Conservation (phyloP, 2,888 invertebrate species). For the Andrena hattorfiana region DNA sequence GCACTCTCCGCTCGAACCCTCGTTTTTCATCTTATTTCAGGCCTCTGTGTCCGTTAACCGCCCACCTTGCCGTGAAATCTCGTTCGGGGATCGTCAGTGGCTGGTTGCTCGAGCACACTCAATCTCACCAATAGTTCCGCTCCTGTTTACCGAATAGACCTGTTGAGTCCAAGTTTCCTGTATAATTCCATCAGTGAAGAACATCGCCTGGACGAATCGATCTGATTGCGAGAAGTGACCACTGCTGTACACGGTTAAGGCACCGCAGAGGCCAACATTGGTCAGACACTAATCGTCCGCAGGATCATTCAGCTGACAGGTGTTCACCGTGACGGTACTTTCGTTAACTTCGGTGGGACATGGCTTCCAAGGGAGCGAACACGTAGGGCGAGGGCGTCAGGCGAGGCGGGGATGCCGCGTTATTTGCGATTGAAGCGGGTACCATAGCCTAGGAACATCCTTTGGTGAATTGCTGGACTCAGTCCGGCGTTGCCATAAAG, state of each 20-base stretch:
- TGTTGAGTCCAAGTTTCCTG: neutral
- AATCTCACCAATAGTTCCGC: slow-evolving; percentile 1
- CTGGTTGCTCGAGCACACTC: neutral
- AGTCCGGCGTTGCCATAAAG: slow-evolving; percentile 64
- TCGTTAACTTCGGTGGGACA: slow-evolving; percentile 57
- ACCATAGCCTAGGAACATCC: slow-evolving; percentile 75
- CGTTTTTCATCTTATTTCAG: slow-evolving; percentile 51
- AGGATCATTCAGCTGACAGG: slow-evolving; percentile 72
- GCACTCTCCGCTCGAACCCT: slow-evolving; percentile 50
- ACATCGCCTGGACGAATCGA: neutral
- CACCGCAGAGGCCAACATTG: slow-evolving; percentile 34
- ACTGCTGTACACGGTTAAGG: slow-evolving; percentile 25
- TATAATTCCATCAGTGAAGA: neutral
- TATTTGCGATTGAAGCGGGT: slow-evolving; percentile 83
- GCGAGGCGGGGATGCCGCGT: slow-evolving; percentile 48
- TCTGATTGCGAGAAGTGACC: slow-evolving; percentile 12
- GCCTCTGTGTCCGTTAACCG: slow-evolving; percentile 31
- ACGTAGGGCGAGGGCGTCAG: slow-evolving; percentile 25
- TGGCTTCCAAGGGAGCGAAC: slow-evolving; percentile 63
- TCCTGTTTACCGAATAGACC: neutral
- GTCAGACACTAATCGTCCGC: slow-evolving; percentile 70
- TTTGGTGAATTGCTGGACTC: slow-evolving; percentile 45
- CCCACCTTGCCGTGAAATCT: slow-evolving; percentile 22
- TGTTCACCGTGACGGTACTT: slow-evolving; percentile 60
- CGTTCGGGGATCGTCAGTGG: slow-evolving; percentile 1